Evolutionary conservation across 2,888 invertebrate genomes (phyloP).

Genomic region (Ichneumoninae sp.): DNA sequence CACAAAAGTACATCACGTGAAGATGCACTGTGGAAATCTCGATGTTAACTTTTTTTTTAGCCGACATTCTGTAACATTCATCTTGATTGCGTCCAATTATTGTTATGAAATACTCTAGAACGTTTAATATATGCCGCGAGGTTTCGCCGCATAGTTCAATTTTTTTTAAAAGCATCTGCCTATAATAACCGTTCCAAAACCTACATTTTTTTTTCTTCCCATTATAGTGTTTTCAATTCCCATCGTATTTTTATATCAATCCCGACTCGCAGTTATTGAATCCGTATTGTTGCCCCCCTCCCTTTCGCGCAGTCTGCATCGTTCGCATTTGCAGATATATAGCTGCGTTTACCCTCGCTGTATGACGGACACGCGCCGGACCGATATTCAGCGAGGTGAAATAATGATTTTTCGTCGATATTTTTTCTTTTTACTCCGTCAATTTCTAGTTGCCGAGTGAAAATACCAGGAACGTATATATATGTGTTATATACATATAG

Average conservation of each 20-base stretch:
- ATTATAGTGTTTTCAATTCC: constrained; percentile 9
- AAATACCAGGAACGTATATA: background rate
- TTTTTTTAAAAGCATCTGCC: background rate
- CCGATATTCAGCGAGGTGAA: constrained; percentile 25
- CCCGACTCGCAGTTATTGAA: constrained; percentile 36
- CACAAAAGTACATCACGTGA: too few species aligned
- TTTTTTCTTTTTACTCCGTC: background rate
- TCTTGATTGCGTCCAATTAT: too few species aligned
- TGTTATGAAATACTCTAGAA: too few species aligned
- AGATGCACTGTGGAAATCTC: too few species aligned
- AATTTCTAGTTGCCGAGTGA: background rate
- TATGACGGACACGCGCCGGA: background rate
- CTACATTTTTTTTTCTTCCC: background rate
- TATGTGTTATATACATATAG: background rate
- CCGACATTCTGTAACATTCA: too few species aligned
- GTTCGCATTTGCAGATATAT: constrained; percentile 19
- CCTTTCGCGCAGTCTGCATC: background rate
- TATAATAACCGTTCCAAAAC: background rate
- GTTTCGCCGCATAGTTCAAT: background rate
- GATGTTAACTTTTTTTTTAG: too few species aligned
- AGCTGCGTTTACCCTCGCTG: background rate
- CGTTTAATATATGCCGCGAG: too few species aligned
- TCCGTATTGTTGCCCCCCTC: constrained; percentile 15
- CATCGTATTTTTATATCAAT: constrained; percentile 35
- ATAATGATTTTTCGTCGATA: constrained; percentile 40